A percentile compares a stretch with the other conserved stretches of the same genome.
phyloP scores from a whole-genome alignment of 1,140 invertebrate genomes.

The Tachypleus tridentatus region DNA sequence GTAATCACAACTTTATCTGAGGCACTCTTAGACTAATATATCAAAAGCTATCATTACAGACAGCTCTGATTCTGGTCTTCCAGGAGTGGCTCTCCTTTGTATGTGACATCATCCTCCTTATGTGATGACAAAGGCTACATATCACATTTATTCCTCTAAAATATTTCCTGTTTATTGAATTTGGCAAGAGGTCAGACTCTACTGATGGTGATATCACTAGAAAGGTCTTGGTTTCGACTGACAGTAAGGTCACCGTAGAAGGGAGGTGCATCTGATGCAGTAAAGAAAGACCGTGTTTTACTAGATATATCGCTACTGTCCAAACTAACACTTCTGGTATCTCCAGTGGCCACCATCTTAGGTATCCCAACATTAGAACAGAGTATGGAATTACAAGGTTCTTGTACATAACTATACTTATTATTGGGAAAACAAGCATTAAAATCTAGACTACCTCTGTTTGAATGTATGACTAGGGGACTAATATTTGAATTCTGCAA shows the following conservation, averaged over 20 bases:
- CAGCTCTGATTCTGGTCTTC: background rate
- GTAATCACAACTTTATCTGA: constrained; percentile 14
- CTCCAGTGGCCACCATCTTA: constrained; percentile 1
- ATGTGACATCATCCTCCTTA: too few species aligned
- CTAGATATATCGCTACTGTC: background rate
- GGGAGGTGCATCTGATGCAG: constrained; percentile 11
- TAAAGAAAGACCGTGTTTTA: constrained; percentile 9
- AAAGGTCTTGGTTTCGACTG: constrained; percentile 11
- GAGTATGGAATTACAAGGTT: background rate
- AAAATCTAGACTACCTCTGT: constrained; percentile 19
- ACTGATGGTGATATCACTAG: constrained; percentile 2
- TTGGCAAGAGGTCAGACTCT: constrained; percentile 7
- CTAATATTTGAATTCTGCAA: constrained; percentile 6
- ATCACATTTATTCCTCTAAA: constrained; percentile 14
- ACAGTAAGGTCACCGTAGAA: constrained; percentile 12
- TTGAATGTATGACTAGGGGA: constrained; percentile 22
- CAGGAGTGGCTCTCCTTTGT: too few species aligned
- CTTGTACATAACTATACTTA: constrained; percentile 1
- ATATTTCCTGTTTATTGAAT: constrained; percentile 9
- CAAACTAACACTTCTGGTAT: constrained; percentile 15
- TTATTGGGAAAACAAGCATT: background rate
- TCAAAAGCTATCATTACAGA: background rate
- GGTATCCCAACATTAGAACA: background rate
- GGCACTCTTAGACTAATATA: constrained; percentile 10
- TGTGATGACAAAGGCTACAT: constrained; percentile 5